Evolutionary conservation across 2,888 invertebrate genomes (phyloP).

Genomic region (Ephialtes manifestator): DNA sequence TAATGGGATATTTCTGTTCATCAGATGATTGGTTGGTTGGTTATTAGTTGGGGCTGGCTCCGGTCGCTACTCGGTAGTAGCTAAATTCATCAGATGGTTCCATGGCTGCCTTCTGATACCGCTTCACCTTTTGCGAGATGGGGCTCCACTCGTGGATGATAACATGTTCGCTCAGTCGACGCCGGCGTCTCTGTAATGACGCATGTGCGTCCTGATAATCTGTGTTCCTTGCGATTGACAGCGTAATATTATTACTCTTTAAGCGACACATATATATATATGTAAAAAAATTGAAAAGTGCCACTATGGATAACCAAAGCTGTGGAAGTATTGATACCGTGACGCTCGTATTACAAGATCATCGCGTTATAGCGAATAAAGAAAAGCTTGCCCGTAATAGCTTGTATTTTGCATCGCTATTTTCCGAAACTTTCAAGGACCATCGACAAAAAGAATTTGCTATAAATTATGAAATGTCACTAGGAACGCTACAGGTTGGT

Average conservation of each 20-base stretch:
- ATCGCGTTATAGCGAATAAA: constrained; percentile 73
- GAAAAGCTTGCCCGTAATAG: constrained; percentile 75
- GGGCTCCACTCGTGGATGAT: no score
- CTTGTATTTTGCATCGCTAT: constrained; percentile 78
- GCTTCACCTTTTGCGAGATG: no score
- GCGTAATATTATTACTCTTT: not conserved
- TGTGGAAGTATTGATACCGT: constrained; percentile 61
- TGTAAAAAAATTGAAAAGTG: not conserved
- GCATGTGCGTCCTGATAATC: not conserved
- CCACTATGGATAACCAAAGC: constrained; percentile 45
- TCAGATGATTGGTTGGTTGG: no score
- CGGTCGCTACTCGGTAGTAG: no score
- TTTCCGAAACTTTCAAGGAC: constrained; percentile 78
- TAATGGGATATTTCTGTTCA: no score
- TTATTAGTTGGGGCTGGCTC: no score
- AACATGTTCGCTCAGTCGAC: not conserved
- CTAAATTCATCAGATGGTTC: no score
- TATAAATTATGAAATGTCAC: constrained; percentile 78
- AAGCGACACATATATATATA: not conserved
- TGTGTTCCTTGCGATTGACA: not conserved
- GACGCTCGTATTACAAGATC: constrained; percentile 72
- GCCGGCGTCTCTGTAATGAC: not conserved
- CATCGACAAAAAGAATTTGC: constrained; percentile 74
- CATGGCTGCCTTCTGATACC: no score
- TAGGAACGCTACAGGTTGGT: constrained; percentile 76